Conservation (phyloP, 2,888 invertebrate species). For the Drosophila percnosoma region DNA sequence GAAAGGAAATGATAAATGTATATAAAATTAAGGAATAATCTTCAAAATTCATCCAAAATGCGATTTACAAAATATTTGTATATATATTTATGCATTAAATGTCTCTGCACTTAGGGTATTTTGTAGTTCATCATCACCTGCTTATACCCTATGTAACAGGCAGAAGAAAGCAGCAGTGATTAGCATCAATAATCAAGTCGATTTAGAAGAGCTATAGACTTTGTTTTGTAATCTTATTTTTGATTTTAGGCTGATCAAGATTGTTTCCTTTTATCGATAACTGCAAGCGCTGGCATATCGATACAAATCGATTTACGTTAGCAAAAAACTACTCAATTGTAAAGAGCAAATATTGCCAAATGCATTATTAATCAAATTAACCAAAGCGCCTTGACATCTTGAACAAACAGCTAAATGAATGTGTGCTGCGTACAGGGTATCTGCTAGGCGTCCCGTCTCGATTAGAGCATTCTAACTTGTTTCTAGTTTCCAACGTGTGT, state of each 20-base stretch:
- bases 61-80: too few relatives aligned
- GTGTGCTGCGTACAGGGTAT: not conserved
- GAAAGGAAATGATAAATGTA: not conserved
- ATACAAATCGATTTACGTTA: not conserved
- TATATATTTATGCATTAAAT: too few relatives aligned
- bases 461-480: not conserved
- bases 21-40: not conserved
- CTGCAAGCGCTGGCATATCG: not conserved
- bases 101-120: not conserved
- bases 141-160: not conserved
- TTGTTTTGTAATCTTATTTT: not conserved
- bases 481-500: slow-evolving; percentile 9
- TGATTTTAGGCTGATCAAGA: not conserved
- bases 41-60: not conserved
- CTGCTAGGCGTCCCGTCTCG: not conserved
- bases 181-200: not conserved
- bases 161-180: not conserved
- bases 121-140: not conserved
- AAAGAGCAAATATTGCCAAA: not conserved
- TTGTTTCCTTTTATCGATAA: not conserved
- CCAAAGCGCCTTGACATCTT: too few relatives aligned
- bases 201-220: not conserved
- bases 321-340: not conserved
- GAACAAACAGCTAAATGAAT: not conserved
- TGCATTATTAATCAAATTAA: not conserved